Percentiles rank a stretch among this genome's conserved stretches.
Conservation (phyloP, 2,888 invertebrate species). For the Eulithis testata region DNA sequence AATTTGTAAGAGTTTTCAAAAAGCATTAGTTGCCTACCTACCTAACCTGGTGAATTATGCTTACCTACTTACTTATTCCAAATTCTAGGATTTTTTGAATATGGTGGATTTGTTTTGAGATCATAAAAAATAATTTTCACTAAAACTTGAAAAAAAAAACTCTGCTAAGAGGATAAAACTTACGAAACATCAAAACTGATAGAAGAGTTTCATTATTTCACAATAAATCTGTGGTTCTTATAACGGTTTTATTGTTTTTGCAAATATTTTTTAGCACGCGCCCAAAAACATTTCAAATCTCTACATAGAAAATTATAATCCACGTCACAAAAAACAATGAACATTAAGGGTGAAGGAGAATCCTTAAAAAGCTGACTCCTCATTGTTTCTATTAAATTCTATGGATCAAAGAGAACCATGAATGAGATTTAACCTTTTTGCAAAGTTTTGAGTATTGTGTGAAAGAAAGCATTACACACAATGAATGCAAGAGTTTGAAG, state of each 20-base stretch:
- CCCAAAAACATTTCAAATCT: neutral
- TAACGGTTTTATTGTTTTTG: neutral
- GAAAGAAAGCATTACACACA: neutral
- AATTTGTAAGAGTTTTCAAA: too few relatives aligned
- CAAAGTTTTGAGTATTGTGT: neutral
- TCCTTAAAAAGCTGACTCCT: constrained; percentile 9
- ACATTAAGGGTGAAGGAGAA: constrained; percentile 6
- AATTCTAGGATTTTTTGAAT: too few relatives aligned
- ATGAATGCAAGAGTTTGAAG: neutral
- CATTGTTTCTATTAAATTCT: constrained; percentile 5
- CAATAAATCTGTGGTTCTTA: neutral
- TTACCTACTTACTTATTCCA: too few relatives aligned
- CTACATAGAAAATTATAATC: constrained; percentile 17
- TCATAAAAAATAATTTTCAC: too few relatives aligned
- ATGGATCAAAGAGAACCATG: constrained; percentile 6
- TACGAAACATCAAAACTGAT: too few relatives aligned
- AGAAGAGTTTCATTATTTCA: neutral
- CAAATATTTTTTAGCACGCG: constrained; percentile 10
- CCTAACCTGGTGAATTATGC: too few relatives aligned
- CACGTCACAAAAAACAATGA: constrained; percentile 17
- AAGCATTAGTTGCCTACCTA: too few relatives aligned
- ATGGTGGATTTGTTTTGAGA: too few relatives aligned
- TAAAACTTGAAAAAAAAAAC: too few relatives aligned
- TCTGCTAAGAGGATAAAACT: too few relatives aligned
- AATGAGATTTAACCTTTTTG: neutral